Base-by-base conservation (phyloP, 2,797 vertebrate genomes). In the Ptychadena robeensis region DNA sequence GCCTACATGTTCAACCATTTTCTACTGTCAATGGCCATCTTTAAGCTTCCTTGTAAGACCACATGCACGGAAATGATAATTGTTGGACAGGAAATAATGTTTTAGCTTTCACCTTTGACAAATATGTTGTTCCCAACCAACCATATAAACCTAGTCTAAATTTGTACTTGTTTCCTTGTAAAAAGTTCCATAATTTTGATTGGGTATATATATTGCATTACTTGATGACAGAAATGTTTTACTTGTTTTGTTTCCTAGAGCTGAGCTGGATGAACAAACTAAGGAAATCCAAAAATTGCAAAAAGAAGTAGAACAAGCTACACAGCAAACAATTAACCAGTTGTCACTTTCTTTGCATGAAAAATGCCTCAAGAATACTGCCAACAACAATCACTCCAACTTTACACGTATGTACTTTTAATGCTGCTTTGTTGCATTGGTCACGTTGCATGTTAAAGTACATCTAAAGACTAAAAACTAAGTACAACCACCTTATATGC, bases 261-360 rank as follows among this genome's bases (percentile, higher is more conserved):
- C 72, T 14, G 28, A 79, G 76, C 40, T 84, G 28, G 76, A 80
- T n/a, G 76, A 53, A 9, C 76, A 80, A 84, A 84, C 82, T 28
- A 84, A 73, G 34, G 82, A 80, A 18, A 84, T 80, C 64, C 76
- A 84, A 27, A 73, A 74, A 73, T 28, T 84, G 44, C 82, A 84
- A 38, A 73, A 74, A 38, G 82, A 79, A 64, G 82, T 84, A 3
- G 82, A 84, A 40, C 76, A 44, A 35, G 82, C 76, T 3, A 84
- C 76, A 40, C 75, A 84, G 63, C 59, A 12, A 22, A 73, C 82
- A 18, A 57, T 84, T 68, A 72, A 69, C n/a, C 71, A 79, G 32
- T 31, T 84, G 27, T 74, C 82, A 11, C 2, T 31, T 7, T 74
- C 82, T 28, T 44, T 34, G 27, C 63, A 34, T 30, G 76, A 76